Evolutionary conservation across 2,888 invertebrate species (phyloP).

Genomic region (Trypoxylon attenuatum): DNA sequence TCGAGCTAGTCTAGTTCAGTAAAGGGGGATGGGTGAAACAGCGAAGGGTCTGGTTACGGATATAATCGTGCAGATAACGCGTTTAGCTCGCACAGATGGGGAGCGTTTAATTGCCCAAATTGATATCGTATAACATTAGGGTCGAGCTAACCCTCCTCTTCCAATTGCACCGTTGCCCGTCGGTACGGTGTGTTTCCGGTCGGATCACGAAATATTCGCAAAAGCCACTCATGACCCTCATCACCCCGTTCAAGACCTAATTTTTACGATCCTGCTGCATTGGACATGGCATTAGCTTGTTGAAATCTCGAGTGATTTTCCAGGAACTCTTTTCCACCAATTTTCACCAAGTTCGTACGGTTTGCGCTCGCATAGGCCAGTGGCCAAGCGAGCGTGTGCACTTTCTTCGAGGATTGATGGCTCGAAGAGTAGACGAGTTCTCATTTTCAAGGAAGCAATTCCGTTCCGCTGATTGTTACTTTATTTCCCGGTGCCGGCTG

Average conservation of each 20-base stretch:
- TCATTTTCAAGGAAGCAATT: slow-evolving; percentile 1
- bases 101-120: slow-evolving; percentile 69
- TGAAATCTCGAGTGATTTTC: too few relatives aligned
- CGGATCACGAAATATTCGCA: too few relatives aligned
- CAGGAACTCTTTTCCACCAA: too few relatives aligned
- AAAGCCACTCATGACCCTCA: too few relatives aligned
- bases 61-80: slow-evolving; percentile 66
- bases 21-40: slow-evolving; percentile 15
- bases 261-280: too few relatives aligned
- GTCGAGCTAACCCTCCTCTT: slow-evolving; percentile 13
- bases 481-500: slow-evolving; percentile 12
- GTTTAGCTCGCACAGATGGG: slow-evolving; percentile 60
- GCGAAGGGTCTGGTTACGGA: slow-evolving; percentile 38
- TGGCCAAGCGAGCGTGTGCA: too few relatives aligned
- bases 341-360: too few relatives aligned
- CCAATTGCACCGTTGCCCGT: slow-evolving; percentile 7
- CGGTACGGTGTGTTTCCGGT: too few relatives aligned
- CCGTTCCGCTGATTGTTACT: slow-evolving; percentile 25
- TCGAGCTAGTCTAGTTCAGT: slow-evolving; percentile 4
- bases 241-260: too few relatives aligned
- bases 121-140: slow-evolving; percentile 53
- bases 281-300: too few relatives aligned
- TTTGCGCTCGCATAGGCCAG: too few relatives aligned
- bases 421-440: background rate
- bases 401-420: background rate